Base-by-base conservation (phyloP, 2,113 vertebrate species). In the Zosterops japonicus region DNA sequence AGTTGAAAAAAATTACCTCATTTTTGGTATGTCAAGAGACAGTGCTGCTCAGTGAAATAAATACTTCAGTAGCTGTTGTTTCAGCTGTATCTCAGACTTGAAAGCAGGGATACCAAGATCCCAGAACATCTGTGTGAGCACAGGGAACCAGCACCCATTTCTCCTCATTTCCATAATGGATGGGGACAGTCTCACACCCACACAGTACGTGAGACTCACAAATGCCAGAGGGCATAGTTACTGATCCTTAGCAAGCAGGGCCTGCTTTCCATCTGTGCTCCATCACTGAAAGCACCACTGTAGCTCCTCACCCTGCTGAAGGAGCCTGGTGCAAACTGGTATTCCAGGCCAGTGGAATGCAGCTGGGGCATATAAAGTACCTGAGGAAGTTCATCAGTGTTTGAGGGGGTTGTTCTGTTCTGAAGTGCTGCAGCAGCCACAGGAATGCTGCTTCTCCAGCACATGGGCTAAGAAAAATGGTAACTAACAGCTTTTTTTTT, bases 121-220 rank as follows among this genome's bases (percentile, higher is more conserved):
- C 39, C 28, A 20, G 39, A 36, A 46, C 3, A 18, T 9, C 2
- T 7, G 0, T 9, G 2, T 11, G 23, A 35, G 31, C 12, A 35
- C 4, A 81, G 42, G 28, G 65, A 31, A 69, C 12, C 1, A 8
- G 12, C 2, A 8, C 8, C 5, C 20, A 0, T 14, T 29, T 29
- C 10, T 36, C 33, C 21, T 60, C 10, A 3, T 33, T 70, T 61
- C n/a, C 3, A 7, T n/a, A 47, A 47, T 41, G 29, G 41, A 53
- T 23, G 18, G 22, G 12, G n/a, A 12, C 12, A 25, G 55, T 14
- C 5, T 22, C 5, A 1, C 3, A 27, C 25, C 2, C 5, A 5
- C 36, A 5, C 2, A 11, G 8, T 17, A 12, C 27, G 5, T 12
- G 9, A 57, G 31, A 18, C 28, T 76, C 7, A 3, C 0, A 1